Conservation (phyloP, 2,888 invertebrate species). For the Apomyelois bistriatella region DNA sequence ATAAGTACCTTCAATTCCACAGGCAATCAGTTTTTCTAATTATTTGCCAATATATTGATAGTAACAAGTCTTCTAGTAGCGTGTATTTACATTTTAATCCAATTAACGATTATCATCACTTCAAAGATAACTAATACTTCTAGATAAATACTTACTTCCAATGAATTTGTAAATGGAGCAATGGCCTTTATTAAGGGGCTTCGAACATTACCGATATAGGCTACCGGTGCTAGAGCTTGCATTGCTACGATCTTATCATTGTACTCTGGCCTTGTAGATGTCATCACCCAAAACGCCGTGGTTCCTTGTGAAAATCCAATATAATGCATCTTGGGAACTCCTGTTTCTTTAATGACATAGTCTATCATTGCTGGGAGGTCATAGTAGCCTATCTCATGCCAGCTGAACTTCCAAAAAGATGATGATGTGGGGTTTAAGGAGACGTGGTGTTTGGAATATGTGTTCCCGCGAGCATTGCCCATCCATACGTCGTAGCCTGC, state of each 20-base stretch:
- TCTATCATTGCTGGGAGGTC: conserved; percentile 89
- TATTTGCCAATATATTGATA: no score
- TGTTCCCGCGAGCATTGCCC: conserved; percentile 91
- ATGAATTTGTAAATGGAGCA: conserved; percentile 60
- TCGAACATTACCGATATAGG: conserved; percentile 65
- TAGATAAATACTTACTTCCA: conserved; percentile 62
- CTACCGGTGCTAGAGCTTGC: conserved; percentile 82
- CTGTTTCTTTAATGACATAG: conserved; percentile 78
- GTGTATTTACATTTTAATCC: not conserved
- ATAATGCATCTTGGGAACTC: conserved; percentile 80
- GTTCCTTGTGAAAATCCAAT: conserved; percentile 87
- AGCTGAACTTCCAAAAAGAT: conserved; percentile 80
- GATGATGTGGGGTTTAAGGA: conserved; percentile 49
- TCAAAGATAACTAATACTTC: conserved; percentile 5
- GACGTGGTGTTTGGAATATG: conserved; percentile 84
- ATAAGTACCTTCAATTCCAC: no score
- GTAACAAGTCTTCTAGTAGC: no score
- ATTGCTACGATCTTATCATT: conserved; percentile 79
- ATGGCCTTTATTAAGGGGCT: conserved; percentile 73
- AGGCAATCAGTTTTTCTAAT: not conserved
- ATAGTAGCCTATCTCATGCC: conserved; percentile 87
- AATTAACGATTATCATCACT: conserved; percentile 1
- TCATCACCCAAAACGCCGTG: conserved; percentile 81
- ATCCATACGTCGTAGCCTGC: conserved; percentile 90
- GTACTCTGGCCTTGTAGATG: conserved; percentile 77